Evolutionary conservation across 2,888 invertebrate genomes (phyloP), one percentile per base, ranked within the genome.

Genomic region (Lomographa bimaculata): DNA sequence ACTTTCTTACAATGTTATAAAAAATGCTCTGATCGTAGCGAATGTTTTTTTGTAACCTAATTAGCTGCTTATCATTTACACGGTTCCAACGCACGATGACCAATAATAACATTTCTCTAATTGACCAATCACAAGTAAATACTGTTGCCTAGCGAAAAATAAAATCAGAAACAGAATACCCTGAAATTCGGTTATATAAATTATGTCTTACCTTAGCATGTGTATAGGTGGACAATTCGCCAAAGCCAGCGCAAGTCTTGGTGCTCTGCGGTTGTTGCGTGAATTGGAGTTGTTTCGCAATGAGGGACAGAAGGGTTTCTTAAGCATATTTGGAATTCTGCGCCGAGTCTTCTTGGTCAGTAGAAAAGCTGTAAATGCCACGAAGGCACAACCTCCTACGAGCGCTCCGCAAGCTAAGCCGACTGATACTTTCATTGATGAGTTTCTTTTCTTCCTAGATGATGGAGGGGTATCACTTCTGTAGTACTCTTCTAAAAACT

Each of bases 401-500:
- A 86, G 34, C 0, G 77, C 87, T 0, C 85, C 83, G 48, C 85
- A 85, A 0, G 84, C 86, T 10, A 87, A 49, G 0, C 87, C 87
- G 1, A 91, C 73, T 1, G 86, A 84, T 0, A 87, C 79, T 8
- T 70, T 87, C 1, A 92, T 82, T 0, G 92, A 90, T 33, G 91
- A 78, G 48, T 82, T 83, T 0, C 81, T 60, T 51, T 85, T 85
- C 64, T 84, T 86, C 11, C 79, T 70, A 1, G 83, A 84, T 0
- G 78, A 79, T 2, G 85, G 83, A 0, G 82, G 77, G 10, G 64
- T 65, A 21, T 87, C 87, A 0, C 90, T 87, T 28, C 84, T 76
- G 57, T 92, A 92, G 69, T 92, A 93, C 53, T 91, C 91, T 45
- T 93, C 92, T 7, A 92, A 73, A 54, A 92, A 91, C 28, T 85